phyloP scores from a whole-genome alignment of 2,888 invertebrate species.

The Drosophila fulvimacula region DNA sequence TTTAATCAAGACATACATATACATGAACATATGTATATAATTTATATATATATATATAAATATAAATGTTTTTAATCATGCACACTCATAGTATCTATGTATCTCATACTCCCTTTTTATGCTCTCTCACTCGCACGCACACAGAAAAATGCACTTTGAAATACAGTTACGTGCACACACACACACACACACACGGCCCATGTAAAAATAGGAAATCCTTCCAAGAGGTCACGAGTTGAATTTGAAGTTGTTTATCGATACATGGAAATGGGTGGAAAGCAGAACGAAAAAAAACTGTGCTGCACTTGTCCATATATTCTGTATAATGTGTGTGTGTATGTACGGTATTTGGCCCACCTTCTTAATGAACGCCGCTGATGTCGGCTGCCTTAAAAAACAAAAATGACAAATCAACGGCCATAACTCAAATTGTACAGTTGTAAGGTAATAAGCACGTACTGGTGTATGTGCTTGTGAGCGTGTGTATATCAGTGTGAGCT shows the following conservation, averaged over 20 bases:
- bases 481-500: constrained; percentile 17
- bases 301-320: constrained; percentile 46
- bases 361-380: constrained; percentile 37
- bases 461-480: constrained; percentile 2
- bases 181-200: constrained; percentile 37
- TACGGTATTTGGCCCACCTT: constrained; percentile 42
- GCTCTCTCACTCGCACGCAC: constrained; percentile 20
- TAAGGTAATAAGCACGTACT: constrained; percentile 56
- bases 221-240: constrained; percentile 75
- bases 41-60: neutral
- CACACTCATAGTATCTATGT: constrained; percentile 35
- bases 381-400: constrained; percentile 23
- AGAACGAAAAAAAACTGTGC: constrained; percentile 26
- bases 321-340: constrained; percentile 8
- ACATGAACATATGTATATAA: neutral
- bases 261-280: constrained; percentile 32
- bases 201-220: constrained; percentile 76
- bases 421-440: constrained; percentile 60
- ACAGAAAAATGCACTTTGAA: constrained; percentile 67
- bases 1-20: constrained; percentile 56
- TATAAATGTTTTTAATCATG: constrained; percentile 48
- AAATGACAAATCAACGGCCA: constrained; percentile 49
- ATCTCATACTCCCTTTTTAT: constrained; percentile 22
- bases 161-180: constrained; percentile 68
- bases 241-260: constrained; percentile 61